These are phyloP conservation scores for Drosophila auraria DNA, from an alignment of 1,140 invertebrate species.

Conservation along the genomic window DNA sequence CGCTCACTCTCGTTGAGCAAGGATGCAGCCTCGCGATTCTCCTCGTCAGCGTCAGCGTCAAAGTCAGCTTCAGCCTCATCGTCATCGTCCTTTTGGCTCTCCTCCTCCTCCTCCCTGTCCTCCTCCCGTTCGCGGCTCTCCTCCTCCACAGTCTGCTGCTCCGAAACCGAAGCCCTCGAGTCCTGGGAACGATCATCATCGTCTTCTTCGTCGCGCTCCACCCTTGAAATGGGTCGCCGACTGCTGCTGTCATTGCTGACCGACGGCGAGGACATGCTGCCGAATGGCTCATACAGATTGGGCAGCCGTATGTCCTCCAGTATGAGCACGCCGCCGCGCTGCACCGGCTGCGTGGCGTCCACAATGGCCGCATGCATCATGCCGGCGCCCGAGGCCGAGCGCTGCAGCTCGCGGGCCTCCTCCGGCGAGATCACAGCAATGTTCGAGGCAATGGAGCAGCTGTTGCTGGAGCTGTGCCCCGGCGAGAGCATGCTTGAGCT, in stretches of 20 bases:
- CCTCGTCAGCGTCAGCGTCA: not conserved
- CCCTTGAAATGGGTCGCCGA: not conserved
- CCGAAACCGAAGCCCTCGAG: not conserved
- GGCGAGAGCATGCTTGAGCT: slow-evolving; percentile 35
- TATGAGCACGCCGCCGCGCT: slow-evolving; percentile 51
- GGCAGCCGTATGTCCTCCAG: slow-evolving; percentile 66
- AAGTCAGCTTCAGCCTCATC: not conserved
- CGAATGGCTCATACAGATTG: slow-evolving; percentile 50
- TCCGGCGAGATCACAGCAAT: slow-evolving; percentile 70
- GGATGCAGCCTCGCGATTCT: not conserved
- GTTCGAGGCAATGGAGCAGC: slow-evolving; percentile 63
- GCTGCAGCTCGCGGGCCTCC: slow-evolving; percentile 64
- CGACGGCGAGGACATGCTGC: slow-evolving; percentile 11
- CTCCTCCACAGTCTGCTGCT: not conserved
- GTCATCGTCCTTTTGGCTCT: not conserved
- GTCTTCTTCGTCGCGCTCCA: not conserved
- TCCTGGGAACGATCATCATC: slow-evolving; percentile 12
- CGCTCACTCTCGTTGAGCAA: not conserved
- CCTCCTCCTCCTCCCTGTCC: not conserved
- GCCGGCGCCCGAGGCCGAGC: slow-evolving; percentile 47
- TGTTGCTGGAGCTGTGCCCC: slow-evolving; percentile 50
- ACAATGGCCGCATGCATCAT: slow-evolving; percentile 40
- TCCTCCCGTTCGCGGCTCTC: not conserved
- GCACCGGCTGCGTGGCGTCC: slow-evolving; percentile 53
- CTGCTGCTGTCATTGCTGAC: slow-evolving; percentile 46